Conservation (phyloP, 1,140 invertebrate genomes). For the Leptinotarsa texana region DNA sequence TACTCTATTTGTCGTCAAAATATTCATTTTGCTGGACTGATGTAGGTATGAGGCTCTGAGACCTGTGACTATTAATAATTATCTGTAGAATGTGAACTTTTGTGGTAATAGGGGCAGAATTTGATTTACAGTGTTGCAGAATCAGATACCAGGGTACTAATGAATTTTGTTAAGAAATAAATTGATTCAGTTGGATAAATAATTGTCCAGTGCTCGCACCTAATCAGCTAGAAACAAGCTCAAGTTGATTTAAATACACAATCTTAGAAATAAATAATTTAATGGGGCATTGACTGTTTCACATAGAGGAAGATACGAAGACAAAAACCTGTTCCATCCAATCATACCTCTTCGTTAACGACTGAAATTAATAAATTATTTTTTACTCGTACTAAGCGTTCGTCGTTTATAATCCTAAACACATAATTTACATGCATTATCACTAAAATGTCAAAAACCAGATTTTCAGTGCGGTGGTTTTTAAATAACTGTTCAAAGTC, state of each 20-base stretch:
- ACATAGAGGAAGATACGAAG: neutral
- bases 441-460: neutral
- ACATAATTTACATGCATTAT: conserved; percentile 20
- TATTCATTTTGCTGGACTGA: too few species aligned
- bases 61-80: too few species aligned
- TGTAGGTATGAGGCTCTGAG: too few species aligned
- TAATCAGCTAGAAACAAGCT: too few species aligned
- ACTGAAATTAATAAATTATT: conserved; percentile 22
- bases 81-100: too few species aligned
- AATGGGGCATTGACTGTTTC: conserved; percentile 34
- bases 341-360: conserved; percentile 29
- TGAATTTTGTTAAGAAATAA: too few species aligned
- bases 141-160: too few species aligned
- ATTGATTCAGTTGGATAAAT: too few species aligned
- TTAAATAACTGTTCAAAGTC: neutral
- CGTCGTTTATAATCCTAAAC: conserved; percentile 3
- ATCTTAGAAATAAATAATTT: conserved; percentile 38
- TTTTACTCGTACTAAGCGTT: conserved; percentile 12
- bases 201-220: too few species aligned
- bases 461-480: neutral
- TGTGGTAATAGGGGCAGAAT: too few species aligned
- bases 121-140: too few species aligned
- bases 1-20: too few species aligned
- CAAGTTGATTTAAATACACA: conserved; percentile 29
- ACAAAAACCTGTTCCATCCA: conserved; percentile 33